phyloP scores from a whole-genome alignment of 2,113 vertebrate genomes.

The Dipodomys stephensi region DNA sequence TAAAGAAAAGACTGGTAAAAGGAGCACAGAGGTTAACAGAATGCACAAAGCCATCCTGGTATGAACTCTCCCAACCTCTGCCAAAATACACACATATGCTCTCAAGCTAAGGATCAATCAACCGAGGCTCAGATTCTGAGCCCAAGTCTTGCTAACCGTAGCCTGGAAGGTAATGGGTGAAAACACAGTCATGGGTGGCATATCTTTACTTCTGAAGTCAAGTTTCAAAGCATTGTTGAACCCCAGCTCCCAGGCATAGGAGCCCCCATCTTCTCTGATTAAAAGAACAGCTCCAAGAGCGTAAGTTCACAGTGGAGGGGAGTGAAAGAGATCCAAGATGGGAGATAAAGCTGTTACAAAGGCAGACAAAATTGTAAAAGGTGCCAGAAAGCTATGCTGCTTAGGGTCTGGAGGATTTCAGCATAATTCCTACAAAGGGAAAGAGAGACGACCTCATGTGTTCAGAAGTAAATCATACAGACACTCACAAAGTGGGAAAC shows the following conservation, averaged over 20 bases:
- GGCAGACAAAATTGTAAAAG: not conserved
- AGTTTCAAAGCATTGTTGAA: not conserved
- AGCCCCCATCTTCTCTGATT: not conserved
- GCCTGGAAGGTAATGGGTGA: not conserved
- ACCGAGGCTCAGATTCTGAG: not conserved
- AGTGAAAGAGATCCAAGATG: not conserved
- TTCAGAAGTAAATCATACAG: not conserved
- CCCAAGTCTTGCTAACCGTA: not conserved
- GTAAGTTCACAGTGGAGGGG: not conserved
- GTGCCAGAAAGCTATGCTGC: not conserved
- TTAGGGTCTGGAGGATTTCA: not conserved
- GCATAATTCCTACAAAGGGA: constrained; percentile 36
- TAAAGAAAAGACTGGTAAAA: not conserved
- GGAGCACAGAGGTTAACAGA: not conserved
- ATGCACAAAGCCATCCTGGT: not conserved
- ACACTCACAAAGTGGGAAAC: not conserved
- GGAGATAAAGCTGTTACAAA: not conserved
- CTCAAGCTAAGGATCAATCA: not conserved
- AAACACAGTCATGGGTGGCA: not conserved
- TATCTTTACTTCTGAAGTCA: not conserved
- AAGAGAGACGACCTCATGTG: not conserved
- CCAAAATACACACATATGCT: not conserved
- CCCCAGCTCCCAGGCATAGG: not conserved
- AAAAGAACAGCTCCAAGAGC: not conserved
- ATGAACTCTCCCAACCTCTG: not conserved